Percentiles rank a stretch among this genome's conserved stretches.
Evolutionary conservation across 2,113 vertebrate species (phyloP).

Genomic region (Salvelinus namaycush): DNA sequence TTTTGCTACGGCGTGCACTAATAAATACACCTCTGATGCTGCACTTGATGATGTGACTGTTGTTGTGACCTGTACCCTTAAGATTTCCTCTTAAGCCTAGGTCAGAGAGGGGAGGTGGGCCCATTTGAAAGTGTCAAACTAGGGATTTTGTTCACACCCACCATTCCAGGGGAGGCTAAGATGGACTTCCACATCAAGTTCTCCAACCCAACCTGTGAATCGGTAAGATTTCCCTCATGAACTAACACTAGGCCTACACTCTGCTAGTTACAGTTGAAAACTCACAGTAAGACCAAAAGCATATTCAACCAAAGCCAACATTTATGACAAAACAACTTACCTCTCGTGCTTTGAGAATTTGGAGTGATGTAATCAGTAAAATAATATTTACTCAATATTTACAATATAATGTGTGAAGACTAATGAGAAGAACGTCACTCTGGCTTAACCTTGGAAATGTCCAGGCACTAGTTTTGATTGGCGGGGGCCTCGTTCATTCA

Average conservation of each 20-base stretch:
- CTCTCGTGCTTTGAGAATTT: no score
- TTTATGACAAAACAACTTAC: no score
- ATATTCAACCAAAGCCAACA: no score
- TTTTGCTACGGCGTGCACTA: neutral
- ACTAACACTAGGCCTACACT: neutral
- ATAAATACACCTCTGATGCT: neutral
- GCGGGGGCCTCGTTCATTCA: neutral
- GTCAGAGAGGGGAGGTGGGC: constrained; percentile 75
- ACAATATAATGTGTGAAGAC: no score
- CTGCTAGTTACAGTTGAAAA: no score
- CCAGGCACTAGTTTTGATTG: neutral
- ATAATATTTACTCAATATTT: no score
- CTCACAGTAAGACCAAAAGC: no score
- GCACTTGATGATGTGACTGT: neutral
- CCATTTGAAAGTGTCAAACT: constrained; percentile 82
- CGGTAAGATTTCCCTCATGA: constrained; percentile 72
- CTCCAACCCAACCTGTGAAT: constrained; percentile 72
- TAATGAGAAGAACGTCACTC: no score
- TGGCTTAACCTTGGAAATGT: neutral
- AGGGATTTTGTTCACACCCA: constrained; percentile 81
- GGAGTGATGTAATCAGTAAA: no score
- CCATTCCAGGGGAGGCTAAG: constrained; percentile 73
- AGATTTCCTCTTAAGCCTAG: constrained; percentile 55
- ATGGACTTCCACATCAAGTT: constrained; percentile 79
- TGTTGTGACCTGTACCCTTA: neutral